These are phyloP conservation scores for Hyles vespertilio DNA, from an alignment of 1,140 invertebrate genomes.

Conservation along the genomic window DNA sequence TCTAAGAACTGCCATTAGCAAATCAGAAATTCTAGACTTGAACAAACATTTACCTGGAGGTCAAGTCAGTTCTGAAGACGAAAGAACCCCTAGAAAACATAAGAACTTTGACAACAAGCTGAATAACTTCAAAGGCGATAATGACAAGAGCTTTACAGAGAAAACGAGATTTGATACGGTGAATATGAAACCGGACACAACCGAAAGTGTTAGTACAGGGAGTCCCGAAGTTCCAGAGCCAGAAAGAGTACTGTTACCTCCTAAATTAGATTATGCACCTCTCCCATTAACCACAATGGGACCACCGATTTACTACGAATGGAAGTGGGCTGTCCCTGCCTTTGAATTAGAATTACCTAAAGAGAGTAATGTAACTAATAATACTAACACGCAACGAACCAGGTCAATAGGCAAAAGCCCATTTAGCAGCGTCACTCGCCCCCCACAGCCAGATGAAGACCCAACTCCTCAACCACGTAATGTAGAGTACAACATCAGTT, in stretches of 20 bases:
- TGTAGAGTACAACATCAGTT: constrained; percentile 59
- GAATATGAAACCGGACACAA: constrained; percentile 38
- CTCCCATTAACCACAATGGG: constrained; percentile 75
- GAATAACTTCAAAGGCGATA: constrained; percentile 43
- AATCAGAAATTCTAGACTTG: constrained; percentile 54
- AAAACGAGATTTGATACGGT: constrained; percentile 45
- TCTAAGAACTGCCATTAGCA: constrained; percentile 55
- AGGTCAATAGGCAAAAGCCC: constrained; percentile 37
- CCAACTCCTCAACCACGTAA: constrained; percentile 41
- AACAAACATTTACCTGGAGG: constrained; percentile 57
- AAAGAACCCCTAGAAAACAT: constrained; percentile 49
- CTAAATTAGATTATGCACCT: constrained; percentile 50
- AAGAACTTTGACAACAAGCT: constrained; percentile 49
- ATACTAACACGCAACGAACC: constrained; percentile 19
- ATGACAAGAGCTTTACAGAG: constrained; percentile 38
- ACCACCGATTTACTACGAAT: constrained; percentile 78
- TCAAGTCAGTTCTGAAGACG: constrained; percentile 57
- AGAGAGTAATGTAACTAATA: constrained; percentile 38
- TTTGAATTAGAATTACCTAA: constrained; percentile 76
- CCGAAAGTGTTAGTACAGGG: neutral
- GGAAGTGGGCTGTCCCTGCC: constrained; percentile 79
- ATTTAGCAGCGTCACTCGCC: constrained; percentile 39
- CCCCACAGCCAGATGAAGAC: constrained; percentile 31
- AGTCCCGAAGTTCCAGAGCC: constrained; percentile 28
- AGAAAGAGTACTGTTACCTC: constrained; percentile 48